phyloP scores from a whole-genome alignment of 2,113 vertebrate species.

The Myanophis thanlyinensis region DNA sequence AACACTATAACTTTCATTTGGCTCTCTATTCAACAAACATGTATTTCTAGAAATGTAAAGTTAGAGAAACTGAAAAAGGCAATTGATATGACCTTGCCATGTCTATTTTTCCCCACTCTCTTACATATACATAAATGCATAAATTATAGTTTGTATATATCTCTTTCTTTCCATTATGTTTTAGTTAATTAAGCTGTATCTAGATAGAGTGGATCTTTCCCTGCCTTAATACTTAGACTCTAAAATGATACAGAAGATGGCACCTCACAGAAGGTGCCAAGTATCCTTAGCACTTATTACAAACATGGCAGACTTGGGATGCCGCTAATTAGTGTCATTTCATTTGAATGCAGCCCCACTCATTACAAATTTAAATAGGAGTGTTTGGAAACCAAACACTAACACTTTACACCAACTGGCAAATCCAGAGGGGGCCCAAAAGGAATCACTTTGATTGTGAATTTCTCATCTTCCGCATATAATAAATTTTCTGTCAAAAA shows the following conservation, averaged over 20 bases:
- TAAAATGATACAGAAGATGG: background rate
- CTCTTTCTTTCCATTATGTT: background rate
- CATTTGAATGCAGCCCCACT: background rate
- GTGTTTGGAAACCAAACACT: background rate
- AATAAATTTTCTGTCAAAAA: background rate
- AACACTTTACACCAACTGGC: background rate
- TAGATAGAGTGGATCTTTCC: background rate
- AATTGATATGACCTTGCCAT: background rate
- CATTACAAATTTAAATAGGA: conserved; percentile 2
- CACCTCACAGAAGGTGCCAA: conserved; percentile 19
- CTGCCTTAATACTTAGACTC: background rate
- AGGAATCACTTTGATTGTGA: background rate
- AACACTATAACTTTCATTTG: background rate
- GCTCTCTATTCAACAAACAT: background rate
- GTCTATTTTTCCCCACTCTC: background rate
- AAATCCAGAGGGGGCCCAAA: background rate
- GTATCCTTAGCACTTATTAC: conserved; percentile 1
- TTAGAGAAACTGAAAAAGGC: background rate
- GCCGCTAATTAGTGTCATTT: background rate
- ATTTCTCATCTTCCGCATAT: background rate
- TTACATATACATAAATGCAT: background rate
- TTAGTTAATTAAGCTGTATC: background rate
- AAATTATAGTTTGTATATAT: background rate
- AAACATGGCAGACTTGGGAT: conserved; percentile 8
- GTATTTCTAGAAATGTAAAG: background rate